Evolutionary conservation across 2,888 invertebrate genomes (phyloP).

Genomic region (Yponomeuta plumbellus): DNA sequence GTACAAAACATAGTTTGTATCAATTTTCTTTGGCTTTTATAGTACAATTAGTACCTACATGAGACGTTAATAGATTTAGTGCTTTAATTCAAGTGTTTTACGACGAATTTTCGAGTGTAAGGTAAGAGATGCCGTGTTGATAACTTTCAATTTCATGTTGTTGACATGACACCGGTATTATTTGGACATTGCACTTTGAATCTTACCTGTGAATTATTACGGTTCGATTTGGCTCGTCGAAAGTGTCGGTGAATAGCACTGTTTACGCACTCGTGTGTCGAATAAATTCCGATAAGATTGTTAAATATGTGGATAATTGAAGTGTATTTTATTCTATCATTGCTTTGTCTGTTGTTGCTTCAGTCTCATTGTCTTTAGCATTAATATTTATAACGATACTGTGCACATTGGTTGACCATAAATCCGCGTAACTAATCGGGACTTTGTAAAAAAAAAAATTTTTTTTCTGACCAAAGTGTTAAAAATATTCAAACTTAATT

Average conservation of each 20-base stretch:
- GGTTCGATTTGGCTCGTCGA: neutral
- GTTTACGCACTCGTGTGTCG: conserved; percentile 25
- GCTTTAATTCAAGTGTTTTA: neutral
- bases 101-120: neutral
- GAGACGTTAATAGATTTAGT: neutral
- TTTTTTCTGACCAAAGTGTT: too few relatives aligned
- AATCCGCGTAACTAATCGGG: too few relatives aligned
- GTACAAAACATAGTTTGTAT: neutral
- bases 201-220: neutral
- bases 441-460: too few relatives aligned
- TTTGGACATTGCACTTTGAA: neutral
- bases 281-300: conserved; percentile 21
- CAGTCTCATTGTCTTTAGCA: too few relatives aligned
- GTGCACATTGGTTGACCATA: too few relatives aligned
- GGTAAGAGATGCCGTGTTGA: neutral
- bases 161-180: neutral
- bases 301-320: conserved; percentile 31
- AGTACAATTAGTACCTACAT: neutral
- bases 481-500: too few relatives aligned
- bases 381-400: too few relatives aligned
- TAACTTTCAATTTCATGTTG: conserved; percentile 2
- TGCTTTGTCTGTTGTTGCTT: neutral
- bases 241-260: neutral
- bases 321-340: neutral
- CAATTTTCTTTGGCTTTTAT: neutral